Base-by-base conservation (phyloP, 2,113 vertebrate genomes). In the Corynorhinus townsendii region DNA sequence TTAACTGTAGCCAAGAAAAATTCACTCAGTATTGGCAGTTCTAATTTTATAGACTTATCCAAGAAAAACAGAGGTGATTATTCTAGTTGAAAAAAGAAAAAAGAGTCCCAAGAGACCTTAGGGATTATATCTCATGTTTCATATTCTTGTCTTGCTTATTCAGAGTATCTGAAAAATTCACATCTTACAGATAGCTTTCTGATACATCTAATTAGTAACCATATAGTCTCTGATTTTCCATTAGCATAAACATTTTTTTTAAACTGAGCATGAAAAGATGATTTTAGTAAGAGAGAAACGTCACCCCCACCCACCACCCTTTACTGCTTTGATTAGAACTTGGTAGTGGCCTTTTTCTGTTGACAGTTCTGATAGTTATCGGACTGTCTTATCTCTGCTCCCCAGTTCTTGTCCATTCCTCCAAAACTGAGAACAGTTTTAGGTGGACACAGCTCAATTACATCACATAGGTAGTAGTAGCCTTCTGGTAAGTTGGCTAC, bases 1-100 rank as follows among this genome's bases (percentile, higher is more conserved):
- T 54, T 95, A 80, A 72, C 49, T 81, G 30, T 89, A 68, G 68
- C 80, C 93, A 89, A 69, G 62, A 83, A 86, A 90, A 91, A 86
- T 86, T 86, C n/a, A 59, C 43, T 83, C 38, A 30, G 16, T 76
- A 33, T 90, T 92, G 20, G 35, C 62, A 91, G 35, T 92, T 87
- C 26, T 92, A 75, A 79, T 56, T 92, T 90, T 73, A 54, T 10
- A 94, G 62, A 71, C 35, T 73, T 92, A 35, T 54, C 22, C 66
- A 87, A 75, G 38, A 64, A 92, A 96, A 81, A 72, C 20, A 64
- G 40, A 76, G 45, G 12, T 80, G 38, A 30, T 77, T 47, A 83
- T 88, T 84, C 35, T 81, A 62, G 66, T 75, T 77, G 24, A 43
- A 43, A 86, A 52, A 45, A 14, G 26, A 26, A 24, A 33, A 11